Evolutionary conservation across 2,113 vertebrate genomes (phyloP).

Genomic region (Sapayoa aenigma): DNA sequence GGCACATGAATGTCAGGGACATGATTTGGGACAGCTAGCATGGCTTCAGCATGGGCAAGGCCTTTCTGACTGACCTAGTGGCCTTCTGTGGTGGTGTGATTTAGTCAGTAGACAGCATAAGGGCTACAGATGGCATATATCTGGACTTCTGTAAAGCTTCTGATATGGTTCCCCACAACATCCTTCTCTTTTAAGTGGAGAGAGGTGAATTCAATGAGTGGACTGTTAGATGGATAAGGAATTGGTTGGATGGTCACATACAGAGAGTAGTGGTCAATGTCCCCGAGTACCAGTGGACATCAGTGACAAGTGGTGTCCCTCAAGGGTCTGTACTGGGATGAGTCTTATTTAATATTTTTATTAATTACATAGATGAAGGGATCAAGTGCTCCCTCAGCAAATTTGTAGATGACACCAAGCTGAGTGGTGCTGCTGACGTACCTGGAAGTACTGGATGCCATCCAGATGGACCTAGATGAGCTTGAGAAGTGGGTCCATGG

Average conservation of each 20-base stretch:
- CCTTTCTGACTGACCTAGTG: no score
- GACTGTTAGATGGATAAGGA: neutral
- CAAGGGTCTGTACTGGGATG: fast-evolving
- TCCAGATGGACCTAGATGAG: neutral
- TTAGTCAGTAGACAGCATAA: neutral
- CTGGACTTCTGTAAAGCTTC: neutral
- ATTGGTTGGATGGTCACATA: neutral
- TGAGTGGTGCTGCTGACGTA: no score
- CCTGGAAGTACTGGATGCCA: neutral
- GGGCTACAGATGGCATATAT: neutral
- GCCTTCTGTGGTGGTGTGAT: neutral
- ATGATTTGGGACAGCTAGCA: neutral
- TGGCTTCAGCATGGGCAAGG: neutral
- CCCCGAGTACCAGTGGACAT: neutral
- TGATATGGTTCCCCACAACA: neutral
- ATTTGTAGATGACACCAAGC: neutral
- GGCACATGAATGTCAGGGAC: neutral
- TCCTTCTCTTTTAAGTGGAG: no score
- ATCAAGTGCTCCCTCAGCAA: no score
- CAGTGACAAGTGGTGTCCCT: neutral
- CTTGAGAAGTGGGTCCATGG: neutral
- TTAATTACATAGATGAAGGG: fast-evolving
- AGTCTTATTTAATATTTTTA: neutral
- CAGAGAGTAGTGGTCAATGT: neutral
- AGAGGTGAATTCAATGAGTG: neutral